Evolutionary conservation across 2,888 invertebrate genomes (phyloP), one percentile per base, ranked within the genome.

Genomic region (Eristalinus sepulchralis): DNA sequence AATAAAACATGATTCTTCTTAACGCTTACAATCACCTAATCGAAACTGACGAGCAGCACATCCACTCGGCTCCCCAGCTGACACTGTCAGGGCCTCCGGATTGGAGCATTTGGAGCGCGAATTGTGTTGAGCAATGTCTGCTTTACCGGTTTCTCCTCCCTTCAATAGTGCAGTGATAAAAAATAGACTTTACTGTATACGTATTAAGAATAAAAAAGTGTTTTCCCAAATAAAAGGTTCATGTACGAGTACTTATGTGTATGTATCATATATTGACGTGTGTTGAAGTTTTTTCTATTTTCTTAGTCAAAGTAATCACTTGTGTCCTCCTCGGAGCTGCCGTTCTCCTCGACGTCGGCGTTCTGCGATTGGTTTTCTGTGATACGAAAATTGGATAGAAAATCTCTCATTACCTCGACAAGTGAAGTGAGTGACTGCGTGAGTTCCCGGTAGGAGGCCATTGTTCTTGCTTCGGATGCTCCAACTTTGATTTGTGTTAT

Each of bases 401-500:
- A 93, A 89, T 96, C 95, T 57, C 96, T 92, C 95, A 96, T 96
- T 10, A 96, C 96, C 89, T 95, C 95, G 88, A 96, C 94, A 78
- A 96, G 93, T 0, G 94, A 94, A 8, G 94, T 95, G 2, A 96
- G 94, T 77, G 95, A 95, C 78, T 94, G 94, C 36, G 95, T 93
- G 13, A 96, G 92, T 67, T 91, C 91, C n/a, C 89, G 89, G 77
- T 90, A 90, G 1, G 89, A 92, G 59, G 91, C 92, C 17, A 90
- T 93, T 17, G 91, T 91, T 84, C 92, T 91, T 4, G 91, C 92
- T 67, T 91, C 91, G 63, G 91, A 93, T 24, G 90, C 92, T 55
- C 83, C 90, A 60, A 89, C 92, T 81, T 57, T 11, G 22, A 22
- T 57, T 57, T 24, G 24, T 22, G 10, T 22, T 20, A 24, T 57